A percentile compares a stretch with the other conserved stretches of the same genome.
Conservation (phyloP, 1,140 invertebrate species). For the Brachionus sp. region DNA sequence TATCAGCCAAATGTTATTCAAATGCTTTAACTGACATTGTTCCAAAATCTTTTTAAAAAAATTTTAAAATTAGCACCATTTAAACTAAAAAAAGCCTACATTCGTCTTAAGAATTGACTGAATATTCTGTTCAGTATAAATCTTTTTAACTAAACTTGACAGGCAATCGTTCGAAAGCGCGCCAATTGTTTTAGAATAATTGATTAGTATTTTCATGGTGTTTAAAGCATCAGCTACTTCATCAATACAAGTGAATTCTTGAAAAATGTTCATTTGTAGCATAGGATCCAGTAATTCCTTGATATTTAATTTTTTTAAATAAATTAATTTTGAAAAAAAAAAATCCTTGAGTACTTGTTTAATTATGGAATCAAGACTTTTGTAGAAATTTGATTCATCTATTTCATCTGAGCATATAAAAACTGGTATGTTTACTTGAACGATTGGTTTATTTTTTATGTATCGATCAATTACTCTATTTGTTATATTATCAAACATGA, state of each 20-base stretch:
- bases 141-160: neutral
- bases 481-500: neutral
- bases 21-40: constrained; percentile 3
- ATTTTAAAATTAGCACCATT: neutral
- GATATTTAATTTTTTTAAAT: neutral
- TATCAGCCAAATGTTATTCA: neutral
- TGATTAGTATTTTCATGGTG: constrained; percentile 1
- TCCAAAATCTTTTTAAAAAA: neutral
- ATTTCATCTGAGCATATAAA: constrained; percentile 2
- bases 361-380: neutral
- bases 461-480: neutral
- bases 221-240: neutral
- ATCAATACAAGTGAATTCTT: neutral
- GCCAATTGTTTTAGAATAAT: constrained; percentile 19
- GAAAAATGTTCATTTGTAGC: neutral
- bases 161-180: neutral
- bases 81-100: neutral
- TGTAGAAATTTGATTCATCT: neutral
- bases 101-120: neutral
- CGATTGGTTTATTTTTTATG: neutral
- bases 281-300: neutral
- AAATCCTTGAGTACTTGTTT: constrained; percentile 29
- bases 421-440: neutral
- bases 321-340: neutral
- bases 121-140: neutral